Conservation (phyloP, 2,113 vertebrate species). For the Gymnocephalus cernua region DNA sequence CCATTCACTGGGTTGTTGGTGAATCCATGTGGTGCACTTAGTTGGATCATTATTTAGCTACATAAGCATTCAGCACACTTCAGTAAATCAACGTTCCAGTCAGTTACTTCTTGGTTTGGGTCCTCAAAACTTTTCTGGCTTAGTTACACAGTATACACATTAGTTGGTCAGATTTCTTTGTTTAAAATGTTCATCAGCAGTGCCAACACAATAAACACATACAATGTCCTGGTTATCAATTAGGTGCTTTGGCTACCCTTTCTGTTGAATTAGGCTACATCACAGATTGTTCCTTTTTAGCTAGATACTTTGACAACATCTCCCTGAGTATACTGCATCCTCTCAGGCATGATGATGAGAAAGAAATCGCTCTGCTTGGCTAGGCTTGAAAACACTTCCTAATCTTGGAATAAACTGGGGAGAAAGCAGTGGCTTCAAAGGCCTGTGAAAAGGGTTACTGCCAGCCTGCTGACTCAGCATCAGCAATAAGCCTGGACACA, state of each 20-base stretch:
- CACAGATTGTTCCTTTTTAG: not conserved
- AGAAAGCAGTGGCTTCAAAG: constrained; percentile 22
- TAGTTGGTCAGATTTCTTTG: too few species aligned
- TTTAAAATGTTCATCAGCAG: too few species aligned
- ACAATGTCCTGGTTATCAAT: not conserved
- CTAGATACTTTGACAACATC: not conserved
- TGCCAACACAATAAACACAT: too few species aligned
- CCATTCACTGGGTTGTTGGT: not conserved
- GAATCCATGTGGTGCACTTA: not conserved
- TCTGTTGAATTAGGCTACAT: not conserved
- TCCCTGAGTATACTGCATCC: not conserved
- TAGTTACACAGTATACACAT: not conserved
- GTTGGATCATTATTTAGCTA: not conserved
- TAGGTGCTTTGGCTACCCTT: not conserved
- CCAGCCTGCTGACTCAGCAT: constrained; percentile 31
- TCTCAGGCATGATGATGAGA: constrained; percentile 15
- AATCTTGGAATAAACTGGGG: constrained; percentile 1
- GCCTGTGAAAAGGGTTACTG: constrained; percentile 12
- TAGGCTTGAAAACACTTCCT: not conserved
- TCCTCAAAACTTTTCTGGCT: not conserved
- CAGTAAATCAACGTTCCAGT: not conserved
- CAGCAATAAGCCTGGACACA: constrained; percentile 3
- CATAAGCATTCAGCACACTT: not conserved
- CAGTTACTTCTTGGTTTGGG: not conserved
- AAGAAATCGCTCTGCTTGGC: not conserved